phyloP scores from a whole-genome alignment of 2,797 vertebrate species.

The Falco novaeseelandiae region DNA sequence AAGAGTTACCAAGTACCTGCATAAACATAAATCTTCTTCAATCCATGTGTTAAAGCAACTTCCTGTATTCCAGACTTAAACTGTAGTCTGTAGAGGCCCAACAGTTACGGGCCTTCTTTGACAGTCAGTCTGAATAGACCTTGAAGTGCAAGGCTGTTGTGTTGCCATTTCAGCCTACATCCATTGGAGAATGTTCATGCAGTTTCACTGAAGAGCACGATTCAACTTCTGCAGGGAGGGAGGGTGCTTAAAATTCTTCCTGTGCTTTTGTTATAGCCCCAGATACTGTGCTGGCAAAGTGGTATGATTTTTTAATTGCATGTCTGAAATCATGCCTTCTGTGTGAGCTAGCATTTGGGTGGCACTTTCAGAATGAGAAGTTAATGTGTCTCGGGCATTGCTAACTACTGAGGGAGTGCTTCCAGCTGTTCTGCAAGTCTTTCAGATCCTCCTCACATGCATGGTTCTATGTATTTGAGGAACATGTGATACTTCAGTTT shows the following conservation, averaged over 20 bases:
- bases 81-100: not conserved
- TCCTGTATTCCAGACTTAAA: not conserved
- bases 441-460: not conserved
- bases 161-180: not conserved
- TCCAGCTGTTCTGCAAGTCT: not conserved
- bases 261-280: not conserved
- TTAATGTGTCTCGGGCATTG: rapidly evolving
- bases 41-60: not conserved
- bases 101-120: not conserved
- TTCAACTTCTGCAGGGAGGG: not conserved
- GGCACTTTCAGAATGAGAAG: not conserved
- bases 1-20: not conserved
- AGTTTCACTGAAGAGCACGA: not conserved
- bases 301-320: too few relatives aligned
- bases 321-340: not conserved
- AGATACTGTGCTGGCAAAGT: not conserved
- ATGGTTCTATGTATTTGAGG: not conserved
- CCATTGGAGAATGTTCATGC: not conserved
- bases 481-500: not conserved
- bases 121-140: not conserved
- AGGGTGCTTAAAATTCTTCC: not conserved
- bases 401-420: not conserved
- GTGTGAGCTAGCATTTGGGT: not conserved
- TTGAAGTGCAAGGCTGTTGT: not conserved
- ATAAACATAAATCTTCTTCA: not conserved